Percentiles rank a stretch among this genome's conserved stretches.
These are phyloP conservation scores for Anthonomus grandis DNA, from an alignment of 1,140 invertebrate species.

Conservation along the genomic window DNA sequence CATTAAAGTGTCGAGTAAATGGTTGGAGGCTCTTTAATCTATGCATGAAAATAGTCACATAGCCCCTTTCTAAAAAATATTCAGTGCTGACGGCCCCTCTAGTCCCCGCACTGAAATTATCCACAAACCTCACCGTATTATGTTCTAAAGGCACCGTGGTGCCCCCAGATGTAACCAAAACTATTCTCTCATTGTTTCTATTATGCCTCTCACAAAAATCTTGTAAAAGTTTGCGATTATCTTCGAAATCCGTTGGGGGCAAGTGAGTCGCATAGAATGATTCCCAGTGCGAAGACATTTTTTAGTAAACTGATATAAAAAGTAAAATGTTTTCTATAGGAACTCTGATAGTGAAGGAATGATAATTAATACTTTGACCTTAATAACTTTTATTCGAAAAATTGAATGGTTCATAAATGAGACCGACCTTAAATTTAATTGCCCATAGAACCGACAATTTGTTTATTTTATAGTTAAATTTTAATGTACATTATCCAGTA, in stretches of 20 bases:
- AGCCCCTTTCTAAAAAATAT: slow-evolving; percentile 84
- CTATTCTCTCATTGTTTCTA: slow-evolving; percentile 62
- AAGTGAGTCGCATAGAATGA: slow-evolving; percentile 75
- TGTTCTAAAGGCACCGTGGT: slow-evolving; percentile 95
- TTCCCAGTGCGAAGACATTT: slow-evolving; percentile 66
- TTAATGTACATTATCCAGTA: no score
- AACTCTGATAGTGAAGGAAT: no score
- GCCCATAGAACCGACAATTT: no score
- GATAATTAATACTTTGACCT: no score
- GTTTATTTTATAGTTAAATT: no score
- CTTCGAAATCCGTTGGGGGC: slow-evolving; percentile 68
- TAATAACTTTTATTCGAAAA: no score
- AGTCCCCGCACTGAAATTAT: slow-evolving; percentile 97
- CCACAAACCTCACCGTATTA: slow-evolving; percentile 95
- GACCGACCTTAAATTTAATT: no score
- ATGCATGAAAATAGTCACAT: slow-evolving; percentile 77
- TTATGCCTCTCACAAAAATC: slow-evolving; percentile 68
- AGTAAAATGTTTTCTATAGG: no score
- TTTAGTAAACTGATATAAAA: no score
- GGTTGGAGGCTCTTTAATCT: slow-evolving; percentile 84
- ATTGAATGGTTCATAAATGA: no score
- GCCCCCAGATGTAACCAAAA: slow-evolving; percentile 86
- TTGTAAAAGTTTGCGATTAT: slow-evolving; percentile 65
- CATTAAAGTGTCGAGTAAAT: slow-evolving; percentile 80
- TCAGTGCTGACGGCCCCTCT: slow-evolving; percentile 92